phyloP scores from a whole-genome alignment of 2,888 invertebrate species.

The Troides aeacus region DNA sequence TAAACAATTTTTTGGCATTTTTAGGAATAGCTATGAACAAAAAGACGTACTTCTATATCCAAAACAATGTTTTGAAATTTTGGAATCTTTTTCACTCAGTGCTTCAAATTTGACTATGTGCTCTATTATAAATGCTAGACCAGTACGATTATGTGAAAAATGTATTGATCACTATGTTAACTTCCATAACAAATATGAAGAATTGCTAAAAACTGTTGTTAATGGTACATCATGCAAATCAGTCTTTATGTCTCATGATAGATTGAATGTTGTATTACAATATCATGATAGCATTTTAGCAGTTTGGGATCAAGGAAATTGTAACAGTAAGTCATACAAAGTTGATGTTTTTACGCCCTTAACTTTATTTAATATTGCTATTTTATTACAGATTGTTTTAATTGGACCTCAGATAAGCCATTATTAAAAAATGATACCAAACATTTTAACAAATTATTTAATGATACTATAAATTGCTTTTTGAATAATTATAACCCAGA shows the following conservation, averaged over 20 bases:
- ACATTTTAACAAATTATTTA: conserved; percentile 68
- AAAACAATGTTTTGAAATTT: conserved; percentile 49
- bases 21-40: conserved; percentile 13
- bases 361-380: conserved; percentile 14
- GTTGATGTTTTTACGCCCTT: conserved; percentile 16
- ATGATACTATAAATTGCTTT: conserved; percentile 70
- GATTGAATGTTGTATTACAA: conserved; percentile 80
- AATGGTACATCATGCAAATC: conserved; percentile 81
- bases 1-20: conserved; percentile 29
- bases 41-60: conserved; percentile 36
- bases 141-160: conserved; percentile 81
- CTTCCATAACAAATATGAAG: conserved; percentile 73
- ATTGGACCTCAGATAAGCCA: conserved; percentile 63
- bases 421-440: conserved; percentile 72
- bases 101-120: conserved; percentile 81
- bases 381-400: conserved; percentile 78
- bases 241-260: conserved; percentile 80
- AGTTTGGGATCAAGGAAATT: conserved; percentile 82
- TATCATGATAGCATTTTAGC: conserved; percentile 76
- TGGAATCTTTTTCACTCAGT: conserved; percentile 73
- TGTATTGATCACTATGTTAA: conserved; percentile 78
- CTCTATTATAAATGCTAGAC: conserved; percentile 80
- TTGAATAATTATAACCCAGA: conserved; percentile 44
- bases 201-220: conserved; percentile 63
- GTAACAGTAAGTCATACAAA: conserved; percentile 73